These are phyloP conservation scores for Tenthredo mesomela DNA, from an alignment of 2,888 invertebrate genomes.

Conservation along the genomic window DNA sequence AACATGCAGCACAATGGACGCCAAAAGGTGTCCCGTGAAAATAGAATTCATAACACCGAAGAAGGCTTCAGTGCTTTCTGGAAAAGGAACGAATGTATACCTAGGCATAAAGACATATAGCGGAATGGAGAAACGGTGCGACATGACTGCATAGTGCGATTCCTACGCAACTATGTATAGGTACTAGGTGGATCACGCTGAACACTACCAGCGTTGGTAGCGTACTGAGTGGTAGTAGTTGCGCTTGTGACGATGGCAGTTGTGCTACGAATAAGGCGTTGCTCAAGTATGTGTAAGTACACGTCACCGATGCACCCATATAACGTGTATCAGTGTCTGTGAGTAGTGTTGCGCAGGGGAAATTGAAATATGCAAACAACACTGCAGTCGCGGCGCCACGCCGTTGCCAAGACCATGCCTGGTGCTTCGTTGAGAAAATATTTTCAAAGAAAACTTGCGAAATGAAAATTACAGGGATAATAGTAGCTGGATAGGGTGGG, in stretches of 20 bases:
- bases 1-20: constrained; percentile 65
- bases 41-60: constrained; percentile 71
- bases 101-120: constrained; percentile 49
- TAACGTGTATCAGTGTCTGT: constrained; percentile 25
- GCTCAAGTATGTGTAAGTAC: neutral
- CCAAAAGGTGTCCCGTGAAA: constrained; percentile 67
- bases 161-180: constrained; percentile 20
- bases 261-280: constrained; percentile 32
- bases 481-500: neutral
- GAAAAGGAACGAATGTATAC: constrained; percentile 16
- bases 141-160: constrained; percentile 36
- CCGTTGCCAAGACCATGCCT: constrained; percentile 42
- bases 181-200: constrained; percentile 20
- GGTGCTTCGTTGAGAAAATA: constrained; percentile 3
- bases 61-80: constrained; percentile 60
- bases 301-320: constrained; percentile 24
- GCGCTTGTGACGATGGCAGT: neutral
- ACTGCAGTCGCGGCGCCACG: constrained; percentile 66
- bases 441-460: neutral
- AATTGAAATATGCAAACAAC: constrained; percentile 74
- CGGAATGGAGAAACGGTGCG: constrained; percentile 30
- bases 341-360: constrained; percentile 67
- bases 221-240: constrained; percentile 27
- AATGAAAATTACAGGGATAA: neutral
- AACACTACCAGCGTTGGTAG: constrained; percentile 32